Evolutionary conservation across 2,797 vertebrate genomes (phyloP).

Genomic region (Enoplosus armatus): DNA sequence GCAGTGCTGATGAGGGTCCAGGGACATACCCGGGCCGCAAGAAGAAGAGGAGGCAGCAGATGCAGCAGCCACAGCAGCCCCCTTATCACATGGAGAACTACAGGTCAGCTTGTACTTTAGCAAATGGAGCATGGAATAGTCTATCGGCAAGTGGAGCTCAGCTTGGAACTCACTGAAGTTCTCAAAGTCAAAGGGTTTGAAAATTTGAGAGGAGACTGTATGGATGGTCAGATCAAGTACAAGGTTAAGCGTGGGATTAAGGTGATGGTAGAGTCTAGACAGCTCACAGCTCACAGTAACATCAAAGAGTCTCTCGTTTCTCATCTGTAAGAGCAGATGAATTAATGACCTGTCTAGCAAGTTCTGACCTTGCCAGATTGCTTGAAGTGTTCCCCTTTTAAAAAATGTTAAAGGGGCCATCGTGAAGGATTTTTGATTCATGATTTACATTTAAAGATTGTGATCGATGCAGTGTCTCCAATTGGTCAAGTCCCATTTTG

Average conservation of each 20-base stretch:
- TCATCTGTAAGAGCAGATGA: slow-evolving; percentile 40
- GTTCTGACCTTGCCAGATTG: slow-evolving; percentile 37
- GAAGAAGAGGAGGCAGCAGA: slow-evolving; percentile 91
- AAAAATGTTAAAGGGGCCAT: slow-evolving; percentile 12
- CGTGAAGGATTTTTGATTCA: slow-evolving; percentile 4
- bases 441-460: slow-evolving; percentile 18
- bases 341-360: slow-evolving; percentile 47
- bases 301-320: slow-evolving; percentile 55
- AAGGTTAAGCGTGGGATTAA: slow-evolving; percentile 49
- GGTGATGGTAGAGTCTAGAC: slow-evolving; percentile 21
- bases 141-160: not conserved
- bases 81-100: slow-evolving; percentile 83
- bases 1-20: slow-evolving; percentile 95
- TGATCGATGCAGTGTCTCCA: not conserved
- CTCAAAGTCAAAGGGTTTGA: slow-evolving; percentile 29
- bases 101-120: slow-evolving; percentile 69
- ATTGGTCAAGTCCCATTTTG: not conserved
- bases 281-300: slow-evolving; percentile 43
- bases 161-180: slow-evolving; percentile 22
- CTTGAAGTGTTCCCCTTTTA: slow-evolving; percentile 34
- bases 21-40: slow-evolving; percentile 98
- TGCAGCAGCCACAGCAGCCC: slow-evolving; percentile 87
- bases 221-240: slow-evolving; percentile 26
- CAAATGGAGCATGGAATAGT: not conserved
- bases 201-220: slow-evolving; percentile 10